phyloP scores from a whole-genome alignment of 2,888 invertebrate genomes.

The Rhagophthalmus giganteus region DNA sequence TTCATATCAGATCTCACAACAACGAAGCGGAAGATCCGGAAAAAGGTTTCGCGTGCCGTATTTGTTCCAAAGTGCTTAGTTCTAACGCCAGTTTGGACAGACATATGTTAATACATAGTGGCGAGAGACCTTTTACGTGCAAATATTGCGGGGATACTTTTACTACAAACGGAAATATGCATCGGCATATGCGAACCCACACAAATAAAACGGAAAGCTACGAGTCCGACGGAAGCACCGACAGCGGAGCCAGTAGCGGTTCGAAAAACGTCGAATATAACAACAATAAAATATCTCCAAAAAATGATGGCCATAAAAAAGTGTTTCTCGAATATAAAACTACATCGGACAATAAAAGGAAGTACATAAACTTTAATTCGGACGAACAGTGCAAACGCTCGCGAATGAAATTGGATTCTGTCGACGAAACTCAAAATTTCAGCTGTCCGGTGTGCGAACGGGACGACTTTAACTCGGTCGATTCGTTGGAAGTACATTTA shows the following conservation, averaged over 20 bases:
- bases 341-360: constrained; percentile 40
- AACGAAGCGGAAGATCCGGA: constrained; percentile 57
- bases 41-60: constrained; percentile 63
- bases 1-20: constrained; percentile 69
- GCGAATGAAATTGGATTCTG: constrained; percentile 34
- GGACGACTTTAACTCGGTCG: constrained; percentile 62
- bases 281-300: constrained; percentile 48
- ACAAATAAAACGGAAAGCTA: constrained; percentile 62
- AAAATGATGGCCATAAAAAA: constrained; percentile 20
- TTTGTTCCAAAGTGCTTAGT: constrained; percentile 72
- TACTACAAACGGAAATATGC: constrained; percentile 86
- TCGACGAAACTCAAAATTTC: constrained; percentile 42
- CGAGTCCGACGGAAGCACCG: constrained; percentile 63
- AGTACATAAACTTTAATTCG: constrained; percentile 43
- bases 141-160: constrained; percentile 78
- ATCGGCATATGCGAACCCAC: constrained; percentile 77
- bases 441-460: constrained; percentile 68
- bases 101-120: constrained; percentile 79
- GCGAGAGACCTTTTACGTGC: constrained; percentile 80
- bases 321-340: constrained; percentile 17
- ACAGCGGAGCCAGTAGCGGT: constrained; percentile 54
- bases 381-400: constrained; percentile 30
- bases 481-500: constrained; percentile 66
- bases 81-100: constrained; percentile 79
- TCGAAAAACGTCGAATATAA: constrained; percentile 53